Evolutionary conservation across 2,113 vertebrate genomes (phyloP), one percentile per base, ranked within the genome.

Genomic region (Chloropsis hardwickii): DNA sequence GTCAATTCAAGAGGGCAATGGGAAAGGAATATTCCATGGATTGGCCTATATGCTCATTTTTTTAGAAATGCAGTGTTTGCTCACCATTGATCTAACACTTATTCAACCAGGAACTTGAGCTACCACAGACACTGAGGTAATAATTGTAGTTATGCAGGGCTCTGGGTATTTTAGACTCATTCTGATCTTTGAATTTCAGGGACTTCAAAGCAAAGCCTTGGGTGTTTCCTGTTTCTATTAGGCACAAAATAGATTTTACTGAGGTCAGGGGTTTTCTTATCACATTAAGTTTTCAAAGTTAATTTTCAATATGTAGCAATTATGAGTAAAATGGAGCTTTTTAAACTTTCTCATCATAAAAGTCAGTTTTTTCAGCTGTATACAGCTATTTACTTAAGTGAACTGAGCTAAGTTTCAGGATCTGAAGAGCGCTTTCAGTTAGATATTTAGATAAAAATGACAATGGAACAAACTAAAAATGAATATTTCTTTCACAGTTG

Each of bases 151-250:
- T 65, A 14, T 24, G 35, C 6, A 66, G 42, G 24, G 51, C 50
- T 70, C 42, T 4, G 28, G 44, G 33, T 81, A 31, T 85, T 93
- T 94, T 8, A 48, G 5, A 57, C 14, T 88, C 44, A 48, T 95
- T 80, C 81, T 82, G 33, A 76, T 90, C 50, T 92, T 77, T 39
- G 42, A 24, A 35, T 80, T 77, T 65, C 62, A 53, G 18, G n/a
- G 37, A 95, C 90, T 92, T 96, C 76, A 90, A 94, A 95, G 94
- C 5, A 10, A 91, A 93, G 79, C 81, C 90, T 87, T 93, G 62
- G 71, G 76, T 81, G 47, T 45, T 92, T 90, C 81, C 71, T 81
- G 15, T 65, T 85, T 65, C 85, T 76, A 12, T 87, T 73, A 67
- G n/a, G 64, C 74, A 92, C 54, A 82, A 88, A 80, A 70, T 4